phyloP scores from a whole-genome alignment of 2,888 invertebrate genomes.

The Eupithecia subfuscata region DNA sequence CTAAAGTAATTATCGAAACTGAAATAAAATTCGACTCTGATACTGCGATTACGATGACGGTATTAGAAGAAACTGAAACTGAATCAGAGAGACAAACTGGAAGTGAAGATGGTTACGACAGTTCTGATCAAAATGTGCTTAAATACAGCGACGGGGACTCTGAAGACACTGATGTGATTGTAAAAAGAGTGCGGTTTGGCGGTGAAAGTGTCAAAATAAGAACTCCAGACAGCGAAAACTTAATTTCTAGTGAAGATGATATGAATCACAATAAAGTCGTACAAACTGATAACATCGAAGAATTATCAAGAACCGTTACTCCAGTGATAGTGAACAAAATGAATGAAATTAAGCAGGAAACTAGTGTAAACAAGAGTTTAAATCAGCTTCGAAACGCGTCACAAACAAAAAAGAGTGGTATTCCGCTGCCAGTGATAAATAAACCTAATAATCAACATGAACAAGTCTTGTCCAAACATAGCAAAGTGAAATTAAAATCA shows the following conservation, averaged over 20 bases:
- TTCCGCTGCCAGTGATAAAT: slow-evolving; percentile 74
- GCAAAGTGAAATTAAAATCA: slow-evolving; percentile 73
- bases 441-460: slow-evolving; percentile 55
- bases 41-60: slow-evolving; percentile 92
- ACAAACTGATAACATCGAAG: slow-evolving; percentile 55
- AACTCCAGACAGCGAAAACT: slow-evolving; percentile 92
- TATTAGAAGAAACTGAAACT: slow-evolving; percentile 87
- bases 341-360: slow-evolving; percentile 69
- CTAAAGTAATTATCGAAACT: slow-evolving; percentile 91
- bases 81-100: slow-evolving; percentile 74
- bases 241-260: slow-evolving; percentile 84
- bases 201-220: slow-evolving; percentile 94
- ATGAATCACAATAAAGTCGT: slow-evolving; percentile 55
- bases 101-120: slow-evolving; percentile 77
- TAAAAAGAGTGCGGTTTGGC: slow-evolving; percentile 91
- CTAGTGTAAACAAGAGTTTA: slow-evolving; percentile 60
- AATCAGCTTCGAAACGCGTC: slow-evolving; percentile 53
- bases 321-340: slow-evolving; percentile 62
- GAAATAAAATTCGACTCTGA: slow-evolving; percentile 92
- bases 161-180: slow-evolving; percentile 82
- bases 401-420: slow-evolving; percentile 68
- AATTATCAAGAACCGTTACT: slow-evolving; percentile 56
- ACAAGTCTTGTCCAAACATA: slow-evolving; percentile 53
- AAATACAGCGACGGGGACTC: slow-evolving; percentile 86
- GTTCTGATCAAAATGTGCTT: slow-evolving; percentile 79